Evolutionary conservation across 2,113 vertebrate genomes (phyloP).

Genomic region (Mustelus asterias): DNA sequence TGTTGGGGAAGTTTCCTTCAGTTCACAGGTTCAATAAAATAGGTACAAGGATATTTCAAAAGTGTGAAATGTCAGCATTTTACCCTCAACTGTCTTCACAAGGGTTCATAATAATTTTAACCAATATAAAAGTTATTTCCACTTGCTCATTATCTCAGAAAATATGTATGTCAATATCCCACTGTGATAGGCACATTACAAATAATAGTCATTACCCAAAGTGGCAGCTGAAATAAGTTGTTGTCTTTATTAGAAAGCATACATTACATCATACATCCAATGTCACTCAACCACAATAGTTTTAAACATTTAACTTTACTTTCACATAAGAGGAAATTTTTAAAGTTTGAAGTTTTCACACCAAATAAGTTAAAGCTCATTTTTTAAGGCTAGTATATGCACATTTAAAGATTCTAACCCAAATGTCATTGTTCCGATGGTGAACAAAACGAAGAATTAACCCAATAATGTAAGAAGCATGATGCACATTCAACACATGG

Average conservation of each 20-base stretch:
- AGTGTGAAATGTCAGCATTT: not conserved
- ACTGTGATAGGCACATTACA: not conserved
- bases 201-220: not conserved
- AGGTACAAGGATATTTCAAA: not conserved
- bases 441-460: not conserved
- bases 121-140: not conserved
- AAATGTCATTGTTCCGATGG: not conserved
- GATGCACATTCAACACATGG: not conserved
- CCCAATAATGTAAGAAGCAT: not conserved
- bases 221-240: not conserved
- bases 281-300: not conserved
- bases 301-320: not conserved
- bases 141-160: not conserved
- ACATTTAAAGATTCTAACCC: not conserved
- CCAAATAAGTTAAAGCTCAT: not conserved
- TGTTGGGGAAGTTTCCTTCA: not conserved
- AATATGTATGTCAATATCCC: not conserved
- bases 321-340: not conserved
- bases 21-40: not conserved
- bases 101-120: not conserved
- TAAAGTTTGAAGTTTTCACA: not conserved
- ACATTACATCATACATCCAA: not conserved
- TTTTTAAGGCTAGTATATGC: not conserved
- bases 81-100: not conserved
- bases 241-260: conserved; percentile 11